Base-by-base conservation (phyloP, 2,113 vertebrate species). In the Chaetura pelagica region DNA sequence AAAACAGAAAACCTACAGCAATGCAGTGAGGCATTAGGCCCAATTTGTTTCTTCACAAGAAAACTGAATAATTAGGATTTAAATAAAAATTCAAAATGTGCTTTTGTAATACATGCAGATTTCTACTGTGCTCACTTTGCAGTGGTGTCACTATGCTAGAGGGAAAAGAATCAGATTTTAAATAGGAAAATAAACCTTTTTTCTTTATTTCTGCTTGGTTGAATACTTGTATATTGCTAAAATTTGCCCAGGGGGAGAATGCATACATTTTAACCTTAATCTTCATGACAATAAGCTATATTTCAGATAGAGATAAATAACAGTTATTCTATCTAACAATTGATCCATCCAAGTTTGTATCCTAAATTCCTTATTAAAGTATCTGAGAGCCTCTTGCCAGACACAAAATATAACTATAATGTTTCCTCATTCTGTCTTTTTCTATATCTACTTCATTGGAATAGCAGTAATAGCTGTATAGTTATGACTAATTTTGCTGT, bases 401-500 rank as follows among this genome's bases (percentile, higher is more conserved):
- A 57, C 48, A 77, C 58, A 52, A 81, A 81, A 12, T 40, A 35
- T 42, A 63, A 63, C 48, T 73, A 15, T 58, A 84, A 42, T 10
- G 7, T 84, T 72, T 84, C 38, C 32, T 81, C 22, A 48, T 81
- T 90, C 49, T 84, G 42, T 42, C n/a, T 73, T 77, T 89, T 94
- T 75, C 35, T 42, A 55, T 67, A 54, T 30, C 18, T 38, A 58
- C 27, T 84, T 85, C 69, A 73, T 10, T 58, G 19, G 44, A 58
- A 23, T 34, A 88, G 9, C 52, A 76, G 52, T 88, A 54, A 51
- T 29, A 48, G 32, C 35, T 54, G 8, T 46, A 9, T 19, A 34
- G 62, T 79, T 92, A 78, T 64, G 38, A 87, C 89, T 87, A 21
- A 75, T 89, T 95, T 91, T 89, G 21, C 34, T 79, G 54, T 27